Conservation (phyloP, 2,888 invertebrate species). For the Coremacera marginata region DNA sequence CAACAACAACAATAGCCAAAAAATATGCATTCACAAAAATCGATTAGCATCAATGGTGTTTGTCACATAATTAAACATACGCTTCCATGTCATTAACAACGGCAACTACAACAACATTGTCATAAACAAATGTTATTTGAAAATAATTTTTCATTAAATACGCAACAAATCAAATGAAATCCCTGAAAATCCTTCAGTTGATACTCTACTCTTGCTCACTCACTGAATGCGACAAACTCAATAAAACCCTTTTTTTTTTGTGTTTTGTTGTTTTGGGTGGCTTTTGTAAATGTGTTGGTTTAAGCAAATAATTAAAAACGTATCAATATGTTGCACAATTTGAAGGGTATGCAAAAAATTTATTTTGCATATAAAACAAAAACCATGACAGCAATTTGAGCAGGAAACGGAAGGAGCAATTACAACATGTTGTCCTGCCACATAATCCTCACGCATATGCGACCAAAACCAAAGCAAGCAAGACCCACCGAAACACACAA, state of each 20-base stretch:
- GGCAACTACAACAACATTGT: neutral
- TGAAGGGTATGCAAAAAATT: neutral
- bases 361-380: neutral
- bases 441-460: slow-evolving; percentile 33
- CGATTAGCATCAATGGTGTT: slow-evolving; percentile 30
- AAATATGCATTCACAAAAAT: slow-evolving; percentile 8
- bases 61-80: slow-evolving; percentile 36
- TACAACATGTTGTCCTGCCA: slow-evolving; percentile 30
- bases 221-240: neutral
- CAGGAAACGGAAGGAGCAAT: neutral
- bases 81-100: slow-evolving; percentile 25
- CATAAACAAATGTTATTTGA: slow-evolving; percentile 41
- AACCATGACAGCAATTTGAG: neutral
- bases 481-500: neutral
- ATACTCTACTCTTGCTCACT: neutral
- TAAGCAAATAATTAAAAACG: slow-evolving; percentile 39
- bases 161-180: slow-evolving; percentile 47
- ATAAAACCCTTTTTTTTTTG: neutral
- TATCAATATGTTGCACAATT: slow-evolving; percentile 50
- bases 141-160: slow-evolving; percentile 48
- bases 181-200: slow-evolving; percentile 33
- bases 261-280: neutral
- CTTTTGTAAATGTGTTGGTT: slow-evolving; percentile 8
- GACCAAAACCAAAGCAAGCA: slow-evolving; percentile 12
- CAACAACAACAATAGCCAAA: neutral